Conservation (phyloP, 2,113 vertebrate genomes). For the Hippopotamus amphibius region DNA sequence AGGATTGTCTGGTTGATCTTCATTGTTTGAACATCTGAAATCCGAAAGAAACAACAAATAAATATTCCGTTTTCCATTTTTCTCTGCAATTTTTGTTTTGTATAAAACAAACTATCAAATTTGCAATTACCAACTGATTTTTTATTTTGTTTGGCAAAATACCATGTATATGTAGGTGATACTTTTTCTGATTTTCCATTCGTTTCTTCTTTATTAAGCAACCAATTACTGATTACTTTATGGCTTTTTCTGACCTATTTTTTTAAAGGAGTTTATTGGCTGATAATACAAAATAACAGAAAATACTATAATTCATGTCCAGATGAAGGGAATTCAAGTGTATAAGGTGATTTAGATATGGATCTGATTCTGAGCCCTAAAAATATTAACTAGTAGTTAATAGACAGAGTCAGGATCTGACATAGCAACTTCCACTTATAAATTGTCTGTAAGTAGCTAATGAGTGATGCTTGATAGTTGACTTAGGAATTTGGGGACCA, state of each 20-base stretch:
- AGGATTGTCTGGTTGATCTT: slow-evolving; percentile 51
- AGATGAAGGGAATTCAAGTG: neutral
- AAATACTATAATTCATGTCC: neutral
- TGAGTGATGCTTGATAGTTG: neutral
- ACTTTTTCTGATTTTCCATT: neutral
- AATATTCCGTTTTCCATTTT: neutral
- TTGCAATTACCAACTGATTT: too few relatives aligned
- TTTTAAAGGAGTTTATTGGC: neutral
- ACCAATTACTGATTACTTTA: neutral
- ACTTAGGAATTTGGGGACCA: neutral
- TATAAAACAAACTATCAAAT: neutral
- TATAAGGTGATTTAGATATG: neutral
- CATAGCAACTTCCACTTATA: neutral
- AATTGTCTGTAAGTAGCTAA: neutral
- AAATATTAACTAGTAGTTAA: neutral
- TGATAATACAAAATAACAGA: neutral
- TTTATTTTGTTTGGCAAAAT: neutral
- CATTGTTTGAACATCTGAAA: neutral
- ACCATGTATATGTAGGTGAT: neutral
- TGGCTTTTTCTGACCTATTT: neutral
- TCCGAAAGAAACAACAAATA: neutral
- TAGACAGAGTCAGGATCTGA: neutral
- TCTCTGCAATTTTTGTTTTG: neutral
- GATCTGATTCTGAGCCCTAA: neutral
- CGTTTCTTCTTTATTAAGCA: neutral